Evolutionary conservation across 2,113 vertebrate genomes (phyloP), one percentile per base, ranked within the genome.

Genomic region (Embiotoca jacksoni): DNA sequence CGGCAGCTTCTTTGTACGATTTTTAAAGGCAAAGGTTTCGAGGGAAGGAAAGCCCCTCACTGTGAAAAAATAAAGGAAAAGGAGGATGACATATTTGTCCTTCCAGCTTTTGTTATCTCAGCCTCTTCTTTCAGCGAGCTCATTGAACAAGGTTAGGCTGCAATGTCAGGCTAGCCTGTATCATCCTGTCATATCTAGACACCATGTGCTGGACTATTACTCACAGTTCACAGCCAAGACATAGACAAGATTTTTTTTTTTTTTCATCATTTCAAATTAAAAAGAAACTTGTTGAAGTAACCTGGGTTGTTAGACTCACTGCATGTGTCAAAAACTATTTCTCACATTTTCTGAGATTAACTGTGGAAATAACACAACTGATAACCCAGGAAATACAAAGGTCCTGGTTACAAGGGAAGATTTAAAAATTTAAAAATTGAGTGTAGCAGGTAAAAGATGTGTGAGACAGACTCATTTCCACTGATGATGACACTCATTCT

Each of bases 381-480:
- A 55, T 54, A 61, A 68, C 54, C n/a, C 31, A 16, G 11, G 8
- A 60, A 85, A 76, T 31, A 67, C 72, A 75, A 87, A 78, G 49
- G 64, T 67, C 56, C 61, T 50, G 64, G 72, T 80, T 71, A 7
- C 59, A 11, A 44, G 52, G 46, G 31, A 64, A 60, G 35, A 9
- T 71, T 76, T 62, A 87, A 50, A 81, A 73, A 77, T 74, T 15
- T 62, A 87, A 50, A 81, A 73, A 77, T 74, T 15, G 58, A 77
- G 72, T 15, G 3, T 4, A 83, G 73, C 57, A 60, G 57, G 67
- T 57, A 61, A 73, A 80, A 87, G 80, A 90, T 76, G 76, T 55
- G 85, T 36, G 16, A 83, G 86, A 86, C 35, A 16, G 63, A 31
- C 84, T 92, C 83, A 89, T 91, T 90, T 92, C 82, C 86, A 77